A percentile compares a stretch with the other conserved stretches of the same genome.
phyloP scores from a whole-genome alignment of 2,797 vertebrate species.

The Peromyscus eremicus region DNA sequence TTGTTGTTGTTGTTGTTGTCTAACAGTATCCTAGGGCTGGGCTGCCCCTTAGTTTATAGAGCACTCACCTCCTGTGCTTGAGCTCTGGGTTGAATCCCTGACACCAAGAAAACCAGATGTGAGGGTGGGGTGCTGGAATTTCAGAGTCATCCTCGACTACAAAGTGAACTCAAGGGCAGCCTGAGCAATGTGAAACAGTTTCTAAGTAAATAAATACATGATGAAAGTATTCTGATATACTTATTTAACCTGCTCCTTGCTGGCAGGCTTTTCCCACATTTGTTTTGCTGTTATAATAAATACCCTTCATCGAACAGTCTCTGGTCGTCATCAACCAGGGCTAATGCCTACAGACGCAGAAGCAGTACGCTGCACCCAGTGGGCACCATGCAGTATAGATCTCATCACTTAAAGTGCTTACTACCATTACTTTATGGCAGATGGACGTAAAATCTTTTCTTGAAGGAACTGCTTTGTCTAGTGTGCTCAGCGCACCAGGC shows the following conservation, averaged over 20 bases:
- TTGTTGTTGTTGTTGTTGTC: too few species aligned
- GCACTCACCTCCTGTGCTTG: neutral
- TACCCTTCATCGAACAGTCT: neutral
- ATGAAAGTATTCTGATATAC: neutral
- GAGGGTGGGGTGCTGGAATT: neutral
- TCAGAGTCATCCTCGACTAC: neutral
- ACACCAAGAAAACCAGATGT: neutral
- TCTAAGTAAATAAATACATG: neutral
- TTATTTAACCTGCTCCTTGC: neutral
- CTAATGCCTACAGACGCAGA: neutral
- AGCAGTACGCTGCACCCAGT: neutral
- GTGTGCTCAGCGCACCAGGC: neutral
- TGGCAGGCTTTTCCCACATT: neutral
- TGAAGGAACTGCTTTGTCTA: neutral
- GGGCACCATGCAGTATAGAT: neutral
- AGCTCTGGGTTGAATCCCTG: neutral
- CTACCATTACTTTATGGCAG: neutral
- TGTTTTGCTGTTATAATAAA: slow-evolving; percentile 14
- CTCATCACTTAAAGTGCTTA: neutral
- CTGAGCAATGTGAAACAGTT: neutral
- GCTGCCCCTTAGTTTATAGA: neutral
- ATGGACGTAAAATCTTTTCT: neutral
- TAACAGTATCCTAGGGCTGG: neutral
- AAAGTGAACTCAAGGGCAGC: neutral
- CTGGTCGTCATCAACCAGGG: neutral